These are phyloP conservation scores for Eristalinus sepulchralis DNA, from an alignment of 2,888 invertebrate species.

Conservation along the genomic window DNA sequence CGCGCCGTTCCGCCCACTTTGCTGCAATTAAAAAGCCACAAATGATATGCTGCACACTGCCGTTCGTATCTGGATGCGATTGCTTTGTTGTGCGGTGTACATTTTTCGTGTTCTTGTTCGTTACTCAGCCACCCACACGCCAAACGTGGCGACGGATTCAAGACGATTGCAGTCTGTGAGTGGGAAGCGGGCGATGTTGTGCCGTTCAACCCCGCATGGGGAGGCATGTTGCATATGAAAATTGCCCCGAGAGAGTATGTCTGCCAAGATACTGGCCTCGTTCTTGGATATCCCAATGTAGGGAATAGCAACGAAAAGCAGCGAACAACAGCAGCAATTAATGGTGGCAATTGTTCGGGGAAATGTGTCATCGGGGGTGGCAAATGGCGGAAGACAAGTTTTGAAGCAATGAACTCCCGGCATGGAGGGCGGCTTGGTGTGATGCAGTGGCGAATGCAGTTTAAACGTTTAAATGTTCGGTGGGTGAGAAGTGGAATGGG, in stretches of 20 bases:
- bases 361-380: slow-evolving; percentile 59
- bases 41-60: slow-evolving; percentile 39
- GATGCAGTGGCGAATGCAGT: neutral
- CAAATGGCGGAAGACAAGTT: slow-evolving; percentile 40
- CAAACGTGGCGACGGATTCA: slow-evolving; percentile 26
- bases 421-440: neutral
- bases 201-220: slow-evolving; percentile 26
- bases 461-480: neutral
- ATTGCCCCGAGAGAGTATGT: slow-evolving; percentile 7
- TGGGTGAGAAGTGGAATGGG: neutral
- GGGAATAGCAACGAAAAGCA: slow-evolving; percentile 42
- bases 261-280: slow-evolving; percentile 58
- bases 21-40: slow-evolving; percentile 66
- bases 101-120: slow-evolving; percentile 27
- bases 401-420: slow-evolving; percentile 57
- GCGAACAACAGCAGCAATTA: slow-evolving; percentile 47
- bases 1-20: slow-evolving; percentile 49
- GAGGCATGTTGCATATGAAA: slow-evolving; percentile 9
- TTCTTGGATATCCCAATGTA: slow-evolving; percentile 51
- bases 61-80: slow-evolving; percentile 12
- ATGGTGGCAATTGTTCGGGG: slow-evolving; percentile 44
- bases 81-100: slow-evolving; percentile 20
- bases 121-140: slow-evolving; percentile 35
- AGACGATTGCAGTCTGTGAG: slow-evolving; percentile 35
- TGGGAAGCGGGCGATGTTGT: slow-evolving; percentile 18